Base-by-base conservation (phyloP, 1,140 invertebrate species). In the Physella acuta region DNA sequence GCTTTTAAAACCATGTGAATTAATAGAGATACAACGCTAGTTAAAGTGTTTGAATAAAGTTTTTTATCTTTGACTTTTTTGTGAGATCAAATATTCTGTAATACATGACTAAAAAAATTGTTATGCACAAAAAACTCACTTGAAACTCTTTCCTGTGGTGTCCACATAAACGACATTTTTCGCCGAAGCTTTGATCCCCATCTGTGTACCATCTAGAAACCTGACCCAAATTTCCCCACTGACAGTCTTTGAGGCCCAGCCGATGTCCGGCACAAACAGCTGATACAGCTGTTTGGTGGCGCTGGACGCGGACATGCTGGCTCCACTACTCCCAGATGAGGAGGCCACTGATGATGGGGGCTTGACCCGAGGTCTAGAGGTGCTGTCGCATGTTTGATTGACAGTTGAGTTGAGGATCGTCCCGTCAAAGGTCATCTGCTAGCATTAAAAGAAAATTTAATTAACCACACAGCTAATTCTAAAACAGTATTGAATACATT, bases 181-280 rank as follows among this genome's bases (percentile, higher is more conserved):
- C 28, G 74, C 76, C 11, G 78, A 73, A 34, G 79, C 78, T 58
- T 79, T 77, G 31, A 85, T 75, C 14, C 79, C 76, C 28, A 85
- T 70, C 55, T 84, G 80, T 24, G 76, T 79, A 1, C 81, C 81
- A 75, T 85, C 83, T 61, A 77, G 76, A 71, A 83, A 85, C 63
- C 80, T 76, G 0, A 85, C 82, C 78, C 77, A 80, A 20, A 85
- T 78, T 60, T 82, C 80, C n/a, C 83, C 83, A 75, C 80, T 81
- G 17, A 74, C 74, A 2, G 53, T 67, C 66, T 68, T 44, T 20
- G 78, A 79, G 34, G 81, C 81, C 79, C 81, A 82, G 62, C 83
- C 83, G 24, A 83, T 76, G 37, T 79, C 76, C 52, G 73, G 74
- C 1, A 84, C 79, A 73, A 81, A 82, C 24, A 82, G 74, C 63